Base-by-base conservation (phyloP, 2,797 vertebrate species). In the Pipistrellus pygmaeus region DNA sequence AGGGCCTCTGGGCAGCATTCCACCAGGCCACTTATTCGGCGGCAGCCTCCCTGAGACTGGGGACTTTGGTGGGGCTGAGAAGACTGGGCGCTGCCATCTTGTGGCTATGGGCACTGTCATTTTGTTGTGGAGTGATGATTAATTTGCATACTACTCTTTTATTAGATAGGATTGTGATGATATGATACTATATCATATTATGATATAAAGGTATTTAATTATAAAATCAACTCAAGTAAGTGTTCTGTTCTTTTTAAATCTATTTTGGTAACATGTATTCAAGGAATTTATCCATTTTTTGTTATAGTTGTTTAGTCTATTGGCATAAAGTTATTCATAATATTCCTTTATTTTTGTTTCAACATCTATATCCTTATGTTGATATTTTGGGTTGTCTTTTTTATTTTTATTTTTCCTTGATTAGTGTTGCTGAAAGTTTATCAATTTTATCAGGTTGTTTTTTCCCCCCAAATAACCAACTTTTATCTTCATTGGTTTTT, bases 341-440 rank as follows among this genome's bases (percentile, higher is more conserved):
- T 46, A 62, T 44, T 76, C 51, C 21, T 77, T 62, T 77, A 68
- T 88, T 83, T n/a, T 75, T 89, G 27, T 60, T 93, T 84, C 41
- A 71, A 3, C 15, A 12, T 62, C 41, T 89, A 10, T 62, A 85
- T 41, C 23, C 35, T 78, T 89, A 57, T 62, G 62, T 44, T 18
- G 6, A 27, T 62, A 15, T 66, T 76, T 88, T 83, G 5, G 48
- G 10, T 57, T 71, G 30, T 44, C 11, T 93, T 48, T 77, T 1
- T 35, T 88, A 27, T 85, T n/a, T 1, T 35, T n/a, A n/a, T n/a
- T 88, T 32, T 85, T n/a, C 30, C 51, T 46, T 60, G 17, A 32
- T 81, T 25, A 38, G 66, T 55, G 25, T 71, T 35, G 17, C 15
- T 77, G 78, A 35, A 88, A 13, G 23, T 41, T 48, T 72, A n/a